phyloP scores from a whole-genome alignment of 2,888 invertebrate species.

The Coelinius sp. region DNA sequence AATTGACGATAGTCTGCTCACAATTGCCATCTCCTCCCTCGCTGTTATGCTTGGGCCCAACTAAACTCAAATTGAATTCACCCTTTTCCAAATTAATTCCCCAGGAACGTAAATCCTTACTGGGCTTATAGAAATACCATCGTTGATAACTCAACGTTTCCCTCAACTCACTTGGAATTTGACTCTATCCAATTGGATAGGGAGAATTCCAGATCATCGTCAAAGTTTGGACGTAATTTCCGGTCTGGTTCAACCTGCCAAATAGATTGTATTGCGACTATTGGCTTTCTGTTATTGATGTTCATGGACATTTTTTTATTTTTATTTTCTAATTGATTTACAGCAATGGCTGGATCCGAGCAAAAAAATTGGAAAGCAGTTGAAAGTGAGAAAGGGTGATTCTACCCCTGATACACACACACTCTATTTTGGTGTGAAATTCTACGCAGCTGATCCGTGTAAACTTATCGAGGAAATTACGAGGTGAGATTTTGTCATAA shows the following conservation, averaged over 20 bases:
- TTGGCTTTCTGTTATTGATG: background rate
- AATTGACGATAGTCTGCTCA: constrained; percentile 18
- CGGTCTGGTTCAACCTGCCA: constrained; percentile 18
- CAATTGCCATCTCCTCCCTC: constrained; percentile 27
- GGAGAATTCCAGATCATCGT: constrained; percentile 36
- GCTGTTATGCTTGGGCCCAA: constrained; percentile 15
- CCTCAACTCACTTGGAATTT: constrained; percentile 29
- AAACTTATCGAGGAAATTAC: constrained; percentile 97
- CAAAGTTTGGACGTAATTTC: constrained; percentile 43
- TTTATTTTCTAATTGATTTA: constrained; percentile 26
- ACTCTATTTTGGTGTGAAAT: constrained; percentile 96
- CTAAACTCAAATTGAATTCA: constrained; percentile 49
- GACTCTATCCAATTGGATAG: constrained; percentile 23
- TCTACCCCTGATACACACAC: constrained; percentile 79
- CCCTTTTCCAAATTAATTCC: constrained; percentile 53
- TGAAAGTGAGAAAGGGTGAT: constrained; percentile 77
- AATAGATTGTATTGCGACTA: background rate
- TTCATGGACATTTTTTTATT: background rate
- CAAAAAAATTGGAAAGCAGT: constrained; percentile 89
- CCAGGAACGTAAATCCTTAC: constrained; percentile 48
- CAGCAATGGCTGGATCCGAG: constrained; percentile 96
- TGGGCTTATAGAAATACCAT: constrained; percentile 33
- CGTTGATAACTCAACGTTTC: constrained; percentile 39
- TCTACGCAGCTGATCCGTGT: constrained; percentile 97
- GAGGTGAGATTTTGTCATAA: constrained; percentile 74